Percentiles rank a stretch among this genome's conserved stretches.
Conservation (phyloP, 2,888 invertebrate species). For the Timema cristinae region DNA sequence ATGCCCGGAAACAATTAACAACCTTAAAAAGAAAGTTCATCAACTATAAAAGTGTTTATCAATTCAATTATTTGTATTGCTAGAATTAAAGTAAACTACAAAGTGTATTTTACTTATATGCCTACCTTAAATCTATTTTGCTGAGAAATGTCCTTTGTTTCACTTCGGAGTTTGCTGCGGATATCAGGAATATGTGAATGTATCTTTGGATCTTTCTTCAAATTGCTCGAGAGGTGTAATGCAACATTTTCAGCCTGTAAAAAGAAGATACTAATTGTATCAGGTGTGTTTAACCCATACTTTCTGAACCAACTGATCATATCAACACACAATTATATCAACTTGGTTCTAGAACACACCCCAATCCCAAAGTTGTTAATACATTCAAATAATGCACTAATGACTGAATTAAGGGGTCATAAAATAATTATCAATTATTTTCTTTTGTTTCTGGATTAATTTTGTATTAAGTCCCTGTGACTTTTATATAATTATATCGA, state of each 20-base stretch:
- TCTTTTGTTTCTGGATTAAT: too few relatives aligned
- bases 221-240: background rate
- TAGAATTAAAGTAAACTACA: background rate
- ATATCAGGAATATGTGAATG: conserved; percentile 5
- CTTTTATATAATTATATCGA: too few relatives aligned
- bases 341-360: too few relatives aligned
- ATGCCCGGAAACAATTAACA: conserved; percentile 10
- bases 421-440: too few relatives aligned
- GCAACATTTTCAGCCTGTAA: conserved; percentile 8
- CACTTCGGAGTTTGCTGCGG: conserved; percentile 9
- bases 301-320: background rate
- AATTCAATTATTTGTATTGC: too few relatives aligned
- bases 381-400: too few relatives aligned
- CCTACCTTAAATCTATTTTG: conserved; percentile 11
- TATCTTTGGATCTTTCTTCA: conserved; percentile 3
- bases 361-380: too few relatives aligned
- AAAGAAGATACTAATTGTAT: background rate
- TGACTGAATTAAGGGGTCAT: too few relatives aligned
- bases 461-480: too few relatives aligned
- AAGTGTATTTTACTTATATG: background rate
- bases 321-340: background rate
- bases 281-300: background rate
- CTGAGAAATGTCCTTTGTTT: background rate
- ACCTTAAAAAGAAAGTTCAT: background rate
- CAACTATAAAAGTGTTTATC: background rate